Evolutionary conservation across 2,797 vertebrate genomes (phyloP), one percentile per base, ranked within the genome.

Genomic region (Capromys pilorides): DNA sequence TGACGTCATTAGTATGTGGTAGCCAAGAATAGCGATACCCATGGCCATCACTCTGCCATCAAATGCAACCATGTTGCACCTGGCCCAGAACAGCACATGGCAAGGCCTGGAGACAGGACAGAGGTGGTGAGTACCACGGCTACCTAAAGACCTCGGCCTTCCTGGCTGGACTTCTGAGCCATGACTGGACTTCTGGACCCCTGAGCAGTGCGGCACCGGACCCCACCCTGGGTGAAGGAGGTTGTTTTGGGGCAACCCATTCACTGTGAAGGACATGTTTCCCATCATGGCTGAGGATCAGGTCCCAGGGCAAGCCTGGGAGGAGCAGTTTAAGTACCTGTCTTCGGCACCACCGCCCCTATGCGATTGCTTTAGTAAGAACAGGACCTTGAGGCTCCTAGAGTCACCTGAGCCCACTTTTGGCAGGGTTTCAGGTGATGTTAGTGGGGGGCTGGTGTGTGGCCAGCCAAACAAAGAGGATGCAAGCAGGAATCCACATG

Each of bases 331-430:
- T 33, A 86, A 86, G 51, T 0, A 0, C 62, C 73, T 33, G 5
- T 33, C 6, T 18, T 54, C 33, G 9, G 39, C 28, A 83, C 28
- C 13, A 0, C 22, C 49, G 69, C 19, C 33, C 33, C 21, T 26
- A 6, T 33, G 73, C 64, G 82, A 61, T 64, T 75, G 90, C 19
- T 51, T 54, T 67, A 81, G 87, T 64, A 84, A 62, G 87, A 73
- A 93, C 4, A 5, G n/a, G 59, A 64, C 26, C 21, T 79, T 19
- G 54, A 79, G 57, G 39, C 21, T 13, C 4, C 21, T n/a, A 75
- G 11, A 75, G 73, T 75, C 24, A 28, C 61, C 75, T 1, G 2
- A 64, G 73, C 26, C 39, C 39, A 28, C 24, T 75, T 36, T 24
- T 6, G 21, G 61, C 54, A 31, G 59, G 66, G 10, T 51, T 61